Evolutionary conservation across 2,797 vertebrate species (phyloP).

Genomic region (Gallinago solitaria): DNA sequence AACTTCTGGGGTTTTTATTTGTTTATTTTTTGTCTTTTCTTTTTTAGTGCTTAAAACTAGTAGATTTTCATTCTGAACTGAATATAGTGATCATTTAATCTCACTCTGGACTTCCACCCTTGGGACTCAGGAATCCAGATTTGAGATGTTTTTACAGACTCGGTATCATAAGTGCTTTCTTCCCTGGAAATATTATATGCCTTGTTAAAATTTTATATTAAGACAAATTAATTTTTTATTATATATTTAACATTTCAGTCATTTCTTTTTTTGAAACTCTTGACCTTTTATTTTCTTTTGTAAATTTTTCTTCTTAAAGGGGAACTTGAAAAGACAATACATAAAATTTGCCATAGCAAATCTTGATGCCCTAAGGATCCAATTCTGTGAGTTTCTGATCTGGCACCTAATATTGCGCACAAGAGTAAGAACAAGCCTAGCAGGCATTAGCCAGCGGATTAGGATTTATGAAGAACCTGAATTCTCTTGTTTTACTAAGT

Average conservation of each 20-base stretch:
- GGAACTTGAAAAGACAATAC: not conserved
- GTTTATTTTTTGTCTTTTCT: not conserved
- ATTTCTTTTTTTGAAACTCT: not conserved
- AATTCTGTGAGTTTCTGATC: constrained; percentile 37
- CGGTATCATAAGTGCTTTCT: not conserved
- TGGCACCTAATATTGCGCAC: not conserved
- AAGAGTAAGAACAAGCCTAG: not conserved
- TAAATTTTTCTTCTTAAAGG: not conserved
- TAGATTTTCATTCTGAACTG: not conserved
- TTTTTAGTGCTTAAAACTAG: not conserved
- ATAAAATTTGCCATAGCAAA: not conserved
- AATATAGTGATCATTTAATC: not conserved
- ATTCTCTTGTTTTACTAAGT: not conserved
- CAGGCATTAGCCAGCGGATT: not conserved
- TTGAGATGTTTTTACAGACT: not conserved
- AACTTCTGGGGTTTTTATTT: not conserved
- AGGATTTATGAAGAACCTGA: constrained; percentile 31
- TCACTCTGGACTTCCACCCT: not conserved
- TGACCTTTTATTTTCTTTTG: constrained; percentile 23
- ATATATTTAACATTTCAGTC: not conserved
- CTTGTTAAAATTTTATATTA: not conserved
- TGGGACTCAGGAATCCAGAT: not conserved
- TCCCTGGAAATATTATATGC: not conserved
- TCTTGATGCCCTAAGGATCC: not conserved
- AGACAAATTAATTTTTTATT: not conserved